Base-by-base conservation (phyloP, 2,113 vertebrate genomes). In the Cettia cetti region DNA sequence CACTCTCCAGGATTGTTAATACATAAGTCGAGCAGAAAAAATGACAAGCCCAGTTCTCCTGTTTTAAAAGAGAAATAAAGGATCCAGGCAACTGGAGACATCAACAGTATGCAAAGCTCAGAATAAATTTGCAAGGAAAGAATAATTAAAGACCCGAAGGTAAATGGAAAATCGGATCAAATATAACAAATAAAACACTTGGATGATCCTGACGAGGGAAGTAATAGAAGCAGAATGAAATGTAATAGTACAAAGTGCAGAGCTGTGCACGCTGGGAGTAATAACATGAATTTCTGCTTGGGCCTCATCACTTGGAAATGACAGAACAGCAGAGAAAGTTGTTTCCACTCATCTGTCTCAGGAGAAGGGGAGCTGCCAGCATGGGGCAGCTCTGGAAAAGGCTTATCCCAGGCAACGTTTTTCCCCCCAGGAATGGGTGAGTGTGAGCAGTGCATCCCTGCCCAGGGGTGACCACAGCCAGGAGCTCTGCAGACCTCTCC, bases 111-210 rank as follows among this genome's bases (percentile, higher is more conserved):
- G 79, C 66, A 76, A 69, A 91, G 66, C 90, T 90, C 49, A 16
- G 79, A 95, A 96, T 82, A 93, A 82, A 95, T 93, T 86, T 90
- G 79, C 1, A 11, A 80, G 90, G 66, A 76, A 82, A 90, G 78
- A 93, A 95, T 93, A 96, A 96, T 96, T 96, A 95, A 96, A 93
- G 90, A 96, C 92, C 88, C 83, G 16, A 90, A 96, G 88, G 92
- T 94, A 96, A 96, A 90, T 88, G 94, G 82, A 88, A 95, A 95
- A 94, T 87, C 4, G 50, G 94, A 93, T 94, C 82, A 92, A 92
- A 88, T 92, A 54, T 72, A 93, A 85, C 85, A 96, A 95, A 93
- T 92, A 94, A 92, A 94, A 85, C 85, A 88, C 90, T 93, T 8
- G 20, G 85, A 90, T 93, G 90, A 90, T 88, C 90, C 90, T 94